These are phyloP conservation scores for Probosciger aterrimus DNA, from an alignment of 2,113 vertebrate species.

Conservation along the genomic window DNA sequence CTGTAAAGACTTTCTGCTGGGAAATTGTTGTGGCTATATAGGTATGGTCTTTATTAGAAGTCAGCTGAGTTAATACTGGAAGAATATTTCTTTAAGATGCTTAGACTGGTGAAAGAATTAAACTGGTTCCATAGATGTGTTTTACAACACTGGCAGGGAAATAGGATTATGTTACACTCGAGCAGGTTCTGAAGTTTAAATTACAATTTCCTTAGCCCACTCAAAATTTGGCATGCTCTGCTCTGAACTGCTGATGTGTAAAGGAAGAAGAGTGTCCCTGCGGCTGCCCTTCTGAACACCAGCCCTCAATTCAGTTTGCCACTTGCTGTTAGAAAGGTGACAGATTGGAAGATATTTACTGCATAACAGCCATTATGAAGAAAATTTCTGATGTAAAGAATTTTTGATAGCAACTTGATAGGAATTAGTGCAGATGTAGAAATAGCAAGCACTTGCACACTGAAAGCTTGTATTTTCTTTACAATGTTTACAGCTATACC, in stretches of 20 bases:
- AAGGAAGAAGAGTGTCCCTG: neutral
- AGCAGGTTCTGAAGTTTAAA: neutral
- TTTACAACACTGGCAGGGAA: slow-evolving; percentile 1
- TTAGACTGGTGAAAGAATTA: neutral
- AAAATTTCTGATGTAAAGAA: neutral
- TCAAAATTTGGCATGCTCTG: neutral
- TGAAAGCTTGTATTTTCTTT: neutral
- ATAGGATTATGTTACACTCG: neutral
- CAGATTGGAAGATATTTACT: neutral
- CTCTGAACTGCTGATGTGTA: neutral
- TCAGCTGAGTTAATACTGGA: neutral
- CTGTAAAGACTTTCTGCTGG: neutral
- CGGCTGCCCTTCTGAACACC: neutral
- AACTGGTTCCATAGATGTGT: neutral
- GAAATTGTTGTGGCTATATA: neutral
- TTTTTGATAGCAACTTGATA: neutral
- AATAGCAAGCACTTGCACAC: neutral
- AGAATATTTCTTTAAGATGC: neutral
- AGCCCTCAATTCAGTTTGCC: neutral
- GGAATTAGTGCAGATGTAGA: neutral
- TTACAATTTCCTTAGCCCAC: neutral
- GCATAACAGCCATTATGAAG: neutral
- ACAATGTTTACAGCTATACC: neutral
- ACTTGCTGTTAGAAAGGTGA: neutral
- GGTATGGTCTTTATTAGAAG: neutral